These are phyloP conservation scores for Corythornis madagascariensis DNA, from an alignment of 2,113 vertebrate species.

Conservation along the genomic window DNA sequence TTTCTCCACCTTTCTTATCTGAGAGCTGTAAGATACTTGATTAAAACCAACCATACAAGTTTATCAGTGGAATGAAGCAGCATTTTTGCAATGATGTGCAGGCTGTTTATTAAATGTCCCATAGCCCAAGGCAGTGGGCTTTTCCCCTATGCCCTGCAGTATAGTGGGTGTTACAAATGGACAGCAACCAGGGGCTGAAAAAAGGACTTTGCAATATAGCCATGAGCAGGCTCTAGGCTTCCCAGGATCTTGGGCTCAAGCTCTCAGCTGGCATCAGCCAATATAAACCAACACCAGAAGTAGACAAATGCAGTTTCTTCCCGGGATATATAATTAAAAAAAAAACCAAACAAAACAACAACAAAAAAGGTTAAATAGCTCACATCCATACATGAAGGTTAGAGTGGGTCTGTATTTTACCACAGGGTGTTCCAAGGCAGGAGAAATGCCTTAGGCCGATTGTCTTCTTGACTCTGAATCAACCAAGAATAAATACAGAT, in stretches of 20 bases:
- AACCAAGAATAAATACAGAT: neutral
- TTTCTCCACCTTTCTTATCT: conserved; percentile 27
- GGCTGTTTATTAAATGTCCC: neutral
- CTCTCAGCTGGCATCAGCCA: neutral
- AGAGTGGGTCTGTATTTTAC: neutral
- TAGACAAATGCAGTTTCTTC: neutral
- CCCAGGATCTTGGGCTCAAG: neutral
- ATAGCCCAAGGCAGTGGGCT: neutral
- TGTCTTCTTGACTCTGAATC: neutral
- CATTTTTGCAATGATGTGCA: neutral
- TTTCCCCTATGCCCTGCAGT: neutral
- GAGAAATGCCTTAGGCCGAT: neutral
- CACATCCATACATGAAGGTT: neutral
- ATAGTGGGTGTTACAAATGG: neutral
- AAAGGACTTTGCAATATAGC: neutral
- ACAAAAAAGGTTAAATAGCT: neutral
- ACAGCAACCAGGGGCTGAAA: neutral
- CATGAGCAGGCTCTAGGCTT: neutral
- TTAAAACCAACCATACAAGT: neutral
- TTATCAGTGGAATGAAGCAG: neutral
- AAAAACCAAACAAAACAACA: neutral
- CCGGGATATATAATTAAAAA: neutral
- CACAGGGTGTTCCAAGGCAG: neutral
- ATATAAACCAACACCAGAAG: accelerated
- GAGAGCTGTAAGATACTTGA: conserved; percentile 28